phyloP scores from a whole-genome alignment of 1,140 invertebrate species.

The Dryas iulia region DNA sequence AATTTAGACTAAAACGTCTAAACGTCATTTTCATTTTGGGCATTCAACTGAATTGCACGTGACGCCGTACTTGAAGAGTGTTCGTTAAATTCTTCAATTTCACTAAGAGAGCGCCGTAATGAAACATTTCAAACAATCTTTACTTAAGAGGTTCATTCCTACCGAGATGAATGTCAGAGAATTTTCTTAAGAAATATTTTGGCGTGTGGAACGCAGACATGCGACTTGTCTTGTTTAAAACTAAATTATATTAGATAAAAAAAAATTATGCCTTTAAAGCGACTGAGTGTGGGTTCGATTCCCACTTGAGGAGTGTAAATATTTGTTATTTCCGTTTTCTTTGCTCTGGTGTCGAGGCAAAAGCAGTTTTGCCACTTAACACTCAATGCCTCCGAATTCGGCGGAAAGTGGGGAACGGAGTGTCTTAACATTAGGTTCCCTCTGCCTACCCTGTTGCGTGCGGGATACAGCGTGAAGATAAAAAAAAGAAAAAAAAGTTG shows the following conservation, averaged over 20 bases:
- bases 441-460: too few species aligned
- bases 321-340: too few species aligned
- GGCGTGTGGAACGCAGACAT: conserved; percentile 29
- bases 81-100: conserved; percentile 35
- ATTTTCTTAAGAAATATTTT: conserved; percentile 49
- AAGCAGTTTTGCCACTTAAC: too few species aligned
- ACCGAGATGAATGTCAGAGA: conserved; percentile 45
- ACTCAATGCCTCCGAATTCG: too few species aligned
- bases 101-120: conserved; percentile 28
- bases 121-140: conserved; percentile 46
- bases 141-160: conserved; percentile 44
- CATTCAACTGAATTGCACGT: conserved; percentile 21
- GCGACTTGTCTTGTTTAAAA: not conserved
- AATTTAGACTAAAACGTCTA: conserved; percentile 18
- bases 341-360: too few species aligned
- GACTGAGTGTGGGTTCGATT: too few species aligned
- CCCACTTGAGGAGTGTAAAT: too few species aligned
- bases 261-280: too few species aligned
- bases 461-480: too few species aligned
- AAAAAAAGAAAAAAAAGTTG: too few species aligned
- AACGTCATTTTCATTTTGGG: conserved; percentile 21
- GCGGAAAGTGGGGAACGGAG: too few species aligned
- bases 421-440: too few species aligned
- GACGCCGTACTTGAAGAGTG: conserved; percentile 12
- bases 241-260: not conserved